Evolutionary conservation across 2,888 invertebrate species (phyloP), one percentile per base, ranked within the genome.

Genomic region (Metacarcinus magister): DNA sequence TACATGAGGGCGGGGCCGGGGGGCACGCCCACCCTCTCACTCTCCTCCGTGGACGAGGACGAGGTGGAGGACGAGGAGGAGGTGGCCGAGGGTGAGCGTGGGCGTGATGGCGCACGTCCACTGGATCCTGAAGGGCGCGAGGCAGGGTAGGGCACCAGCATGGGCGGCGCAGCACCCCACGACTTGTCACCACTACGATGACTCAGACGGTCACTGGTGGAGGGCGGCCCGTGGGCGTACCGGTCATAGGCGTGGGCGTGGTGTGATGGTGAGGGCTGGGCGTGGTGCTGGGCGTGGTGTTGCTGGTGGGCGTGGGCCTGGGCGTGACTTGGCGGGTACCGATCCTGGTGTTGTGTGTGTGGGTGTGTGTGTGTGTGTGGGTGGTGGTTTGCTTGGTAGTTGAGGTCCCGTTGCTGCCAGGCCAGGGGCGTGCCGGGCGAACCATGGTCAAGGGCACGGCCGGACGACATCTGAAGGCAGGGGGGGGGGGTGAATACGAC

Each of bases 361-460:
- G 92, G 92, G 0, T 28, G n/a, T 28, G 13, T 32, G 96, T 95
- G 96, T 95, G 96, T 95, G 93, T 97, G 96, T 89, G 96, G 96
- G 94, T 95, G 96, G 19, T 95, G 96, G 28, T 89, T 93, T 92
- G 96, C 96, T 89, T 96, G 96, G 92, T 96, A 97, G 95, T 97
- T 97, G 94, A 97, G 93, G 87, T 97, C 97, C 23, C 97, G 95
- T 44, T 97, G 97, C 54, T 97, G 97, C 97, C 97, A 97, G 16
- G 97, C 97, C 96, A 97, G 97, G 19, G 97, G 97, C 5, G 97
- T 97, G 43, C 97, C 93, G 8, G 97, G 96, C 75, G 94, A 95
- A 1, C 95, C 97, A 91, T 89, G 91, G 92, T 96, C 96, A 54
- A 95, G 39, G 32, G 95, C 91, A 48, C 96, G 96, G 48, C 75